Conservation (phyloP, 1,140 invertebrate species). For the Procambarus virginalis region DNA sequence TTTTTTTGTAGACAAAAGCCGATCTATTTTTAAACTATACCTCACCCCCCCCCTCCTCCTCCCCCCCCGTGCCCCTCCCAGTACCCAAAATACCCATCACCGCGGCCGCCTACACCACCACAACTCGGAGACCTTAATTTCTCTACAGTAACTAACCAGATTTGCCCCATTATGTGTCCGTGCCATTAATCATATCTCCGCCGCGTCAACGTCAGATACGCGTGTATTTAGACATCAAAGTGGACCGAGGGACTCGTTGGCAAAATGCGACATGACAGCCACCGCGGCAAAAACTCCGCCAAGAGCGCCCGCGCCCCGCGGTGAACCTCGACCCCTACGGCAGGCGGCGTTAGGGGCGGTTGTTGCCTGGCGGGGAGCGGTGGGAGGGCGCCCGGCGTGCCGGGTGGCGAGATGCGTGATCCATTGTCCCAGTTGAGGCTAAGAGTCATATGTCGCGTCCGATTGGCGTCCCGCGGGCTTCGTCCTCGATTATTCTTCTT, state of each 20-base stretch:
- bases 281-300: background rate
- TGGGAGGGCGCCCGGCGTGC: background rate
- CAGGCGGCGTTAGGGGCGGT: background rate
- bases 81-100: background rate
- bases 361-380: background rate
- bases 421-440: conserved; percentile 27
- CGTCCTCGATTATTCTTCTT: background rate
- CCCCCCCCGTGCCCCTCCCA: background rate
- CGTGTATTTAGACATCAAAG: conserved; percentile 60
- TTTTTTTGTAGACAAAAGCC: no score
- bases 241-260: conserved; percentile 27
- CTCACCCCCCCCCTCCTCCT: background rate
- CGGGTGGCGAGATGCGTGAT: conserved; percentile 9
- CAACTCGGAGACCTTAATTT: background rate
- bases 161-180: conserved; percentile 26
- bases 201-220: conserved; percentile 23
- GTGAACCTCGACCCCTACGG: background rate
- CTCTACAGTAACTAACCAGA: conserved; percentile 4
- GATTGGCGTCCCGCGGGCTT: background rate
- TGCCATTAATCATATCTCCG: conserved; percentile 41
- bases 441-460: conserved; percentile 30
- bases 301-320: background rate
- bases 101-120: background rate
- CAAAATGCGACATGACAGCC: conserved; percentile 1
- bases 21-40: background rate